These are phyloP conservation scores for Diplolepis rosae DNA, from an alignment of 2,888 invertebrate species.

Conservation along the genomic window DNA sequence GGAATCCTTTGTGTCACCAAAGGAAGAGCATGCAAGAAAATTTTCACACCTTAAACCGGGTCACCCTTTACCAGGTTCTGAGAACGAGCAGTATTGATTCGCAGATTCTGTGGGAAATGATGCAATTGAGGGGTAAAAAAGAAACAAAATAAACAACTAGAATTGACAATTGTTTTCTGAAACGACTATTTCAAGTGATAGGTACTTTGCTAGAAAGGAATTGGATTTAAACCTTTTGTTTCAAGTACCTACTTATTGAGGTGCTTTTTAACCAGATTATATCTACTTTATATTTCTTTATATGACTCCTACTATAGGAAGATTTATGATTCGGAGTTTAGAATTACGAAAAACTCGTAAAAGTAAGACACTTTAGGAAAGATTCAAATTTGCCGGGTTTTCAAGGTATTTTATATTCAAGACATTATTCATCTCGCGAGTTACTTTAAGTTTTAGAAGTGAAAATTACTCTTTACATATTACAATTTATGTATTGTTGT, in stretches of 20 bases:
- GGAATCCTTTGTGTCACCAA: constrained; percentile 43
- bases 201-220: background rate
- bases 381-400: constrained; percentile 13
- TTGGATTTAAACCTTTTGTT: background rate
- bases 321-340: background rate
- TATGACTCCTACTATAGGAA: background rate
- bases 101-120: constrained; percentile 2
- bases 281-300: constrained; percentile 12
- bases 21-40: constrained; percentile 35
- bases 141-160: background rate
- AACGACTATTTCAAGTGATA: background rate
- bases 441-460: no score
- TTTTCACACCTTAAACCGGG: constrained; percentile 40
- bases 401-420: no score
- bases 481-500: no score
- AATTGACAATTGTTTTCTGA: constrained; percentile 22
- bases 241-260: background rate
- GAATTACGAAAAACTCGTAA: background rate
- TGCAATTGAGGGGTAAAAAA: background rate
- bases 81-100: constrained; percentile 17
- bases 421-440: no score
- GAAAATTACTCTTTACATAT: no score
- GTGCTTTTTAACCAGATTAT: background rate
- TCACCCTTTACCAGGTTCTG: background rate
- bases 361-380: constrained; percentile 5